Conservation (phyloP, 2,888 invertebrate species). For the Amiota mariae region DNA sequence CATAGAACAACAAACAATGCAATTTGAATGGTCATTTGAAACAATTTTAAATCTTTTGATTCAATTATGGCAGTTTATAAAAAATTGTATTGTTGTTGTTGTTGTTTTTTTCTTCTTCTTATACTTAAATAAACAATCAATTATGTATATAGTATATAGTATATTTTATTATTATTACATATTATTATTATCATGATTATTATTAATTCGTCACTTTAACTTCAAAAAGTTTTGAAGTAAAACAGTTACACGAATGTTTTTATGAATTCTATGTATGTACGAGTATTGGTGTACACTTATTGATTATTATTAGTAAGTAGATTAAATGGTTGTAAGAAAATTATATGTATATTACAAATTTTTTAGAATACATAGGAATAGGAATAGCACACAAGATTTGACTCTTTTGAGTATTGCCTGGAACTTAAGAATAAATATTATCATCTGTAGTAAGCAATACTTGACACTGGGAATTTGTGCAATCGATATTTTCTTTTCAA, state of each 20-base stretch:
- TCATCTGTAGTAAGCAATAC: constrained; percentile 14
- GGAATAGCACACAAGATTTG: constrained; percentile 24
- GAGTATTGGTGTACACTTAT: too few relatives aligned
- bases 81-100: constrained; percentile 11
- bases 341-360: too few relatives aligned
- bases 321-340: too few relatives aligned
- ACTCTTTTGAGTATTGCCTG: constrained; percentile 22
- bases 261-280: not conserved
- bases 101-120: constrained; percentile 9
- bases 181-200: not conserved
- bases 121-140: not conserved
- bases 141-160: too few relatives aligned
- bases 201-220: not conserved
- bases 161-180: too few relatives aligned
- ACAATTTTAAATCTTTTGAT: too few relatives aligned
- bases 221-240: not conserved
- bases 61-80: not conserved
- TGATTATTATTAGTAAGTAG: too few relatives aligned
- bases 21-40: too few relatives aligned
- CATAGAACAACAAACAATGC: too few relatives aligned
- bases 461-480: not conserved
- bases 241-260: too few relatives aligned
- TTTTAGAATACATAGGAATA: constrained; percentile 11
- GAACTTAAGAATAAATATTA: constrained; percentile 2
- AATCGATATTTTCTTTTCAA: too few relatives aligned